Conservation (phyloP, 2,113 vertebrate genomes). For the Thalassarche chlororhynchos region DNA sequence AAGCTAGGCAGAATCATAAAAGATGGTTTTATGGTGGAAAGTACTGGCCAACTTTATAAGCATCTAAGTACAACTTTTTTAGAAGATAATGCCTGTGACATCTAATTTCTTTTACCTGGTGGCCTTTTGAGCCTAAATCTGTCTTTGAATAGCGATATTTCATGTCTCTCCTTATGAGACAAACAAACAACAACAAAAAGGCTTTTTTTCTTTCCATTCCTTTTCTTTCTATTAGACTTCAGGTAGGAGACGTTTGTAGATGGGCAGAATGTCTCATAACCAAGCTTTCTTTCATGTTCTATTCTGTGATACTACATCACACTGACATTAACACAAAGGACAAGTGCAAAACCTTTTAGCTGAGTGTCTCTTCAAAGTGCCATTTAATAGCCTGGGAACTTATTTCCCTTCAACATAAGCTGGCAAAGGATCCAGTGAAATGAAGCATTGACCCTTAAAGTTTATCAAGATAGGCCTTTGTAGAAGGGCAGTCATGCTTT, state of each 20-base stretch:
- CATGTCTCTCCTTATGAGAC: background rate
- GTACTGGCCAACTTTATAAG: background rate
- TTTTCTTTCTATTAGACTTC: background rate
- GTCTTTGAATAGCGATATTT: background rate
- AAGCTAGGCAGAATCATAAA: background rate
- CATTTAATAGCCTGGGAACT: constrained; percentile 40
- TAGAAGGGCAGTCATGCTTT: background rate
- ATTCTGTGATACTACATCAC: background rate
- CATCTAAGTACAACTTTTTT: background rate
- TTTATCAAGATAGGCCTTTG: constrained; percentile 10
- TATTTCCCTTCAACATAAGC: constrained; percentile 1
- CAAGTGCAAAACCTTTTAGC: constrained; percentile 42
- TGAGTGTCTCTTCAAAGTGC: constrained; percentile 30
- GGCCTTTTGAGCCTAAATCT: background rate
- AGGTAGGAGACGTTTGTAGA: background rate
- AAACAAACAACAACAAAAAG: background rate
- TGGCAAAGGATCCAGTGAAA: constrained; percentile 16
- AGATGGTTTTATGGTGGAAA: background rate
- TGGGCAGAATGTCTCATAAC: background rate
- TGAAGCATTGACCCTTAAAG: background rate
- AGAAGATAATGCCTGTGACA: background rate
- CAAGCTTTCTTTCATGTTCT: constrained; percentile 1
- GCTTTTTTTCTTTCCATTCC: background rate
- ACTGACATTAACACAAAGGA: constrained; percentile 6
- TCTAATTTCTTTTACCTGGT: background rate